Conservation (phyloP, 2,797 vertebrate species). For the Molossus molossus region DNA sequence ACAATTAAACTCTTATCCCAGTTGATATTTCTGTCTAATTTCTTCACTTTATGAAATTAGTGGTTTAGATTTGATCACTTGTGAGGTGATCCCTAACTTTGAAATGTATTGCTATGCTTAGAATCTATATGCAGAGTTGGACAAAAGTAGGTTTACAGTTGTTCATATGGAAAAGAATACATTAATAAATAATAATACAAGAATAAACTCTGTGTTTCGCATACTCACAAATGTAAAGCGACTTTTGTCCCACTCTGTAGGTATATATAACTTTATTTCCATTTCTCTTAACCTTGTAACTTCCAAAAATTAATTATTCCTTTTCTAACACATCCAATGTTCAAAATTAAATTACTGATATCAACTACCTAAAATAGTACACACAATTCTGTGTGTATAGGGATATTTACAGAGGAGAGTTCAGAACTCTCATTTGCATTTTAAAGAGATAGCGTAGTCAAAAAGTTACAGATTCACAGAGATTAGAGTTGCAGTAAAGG, state of each 20-base stretch:
- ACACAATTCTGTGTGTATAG: neutral
- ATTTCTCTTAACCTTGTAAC: neutral
- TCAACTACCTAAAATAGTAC: neutral
- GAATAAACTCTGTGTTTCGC: neutral
- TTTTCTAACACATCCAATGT: neutral
- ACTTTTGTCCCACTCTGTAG: neutral
- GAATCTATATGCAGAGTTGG: neutral
- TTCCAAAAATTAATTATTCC: neutral
- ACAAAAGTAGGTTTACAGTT: neutral
- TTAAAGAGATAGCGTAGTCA: neutral
- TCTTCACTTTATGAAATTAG: conserved; percentile 61
- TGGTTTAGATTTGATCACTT: neutral
- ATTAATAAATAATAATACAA: neutral
- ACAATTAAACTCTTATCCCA: conserved; percentile 21
- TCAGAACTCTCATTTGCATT: neutral
- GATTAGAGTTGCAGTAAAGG: neutral
- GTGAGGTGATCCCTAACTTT: neutral
- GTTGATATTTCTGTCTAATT: neutral
- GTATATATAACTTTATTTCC: neutral
- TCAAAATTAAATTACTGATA: conserved; percentile 2
- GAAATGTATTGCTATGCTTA: neutral
- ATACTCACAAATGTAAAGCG: neutral
- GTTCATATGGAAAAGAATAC: neutral
- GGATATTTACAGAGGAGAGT: neutral
- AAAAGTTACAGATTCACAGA: neutral